Percentiles rank a stretch among this genome's conserved stretches.
These are phyloP conservation scores for Pammene fasciana DNA, from an alignment of 2,888 invertebrate genomes.

Conservation along the genomic window DNA sequence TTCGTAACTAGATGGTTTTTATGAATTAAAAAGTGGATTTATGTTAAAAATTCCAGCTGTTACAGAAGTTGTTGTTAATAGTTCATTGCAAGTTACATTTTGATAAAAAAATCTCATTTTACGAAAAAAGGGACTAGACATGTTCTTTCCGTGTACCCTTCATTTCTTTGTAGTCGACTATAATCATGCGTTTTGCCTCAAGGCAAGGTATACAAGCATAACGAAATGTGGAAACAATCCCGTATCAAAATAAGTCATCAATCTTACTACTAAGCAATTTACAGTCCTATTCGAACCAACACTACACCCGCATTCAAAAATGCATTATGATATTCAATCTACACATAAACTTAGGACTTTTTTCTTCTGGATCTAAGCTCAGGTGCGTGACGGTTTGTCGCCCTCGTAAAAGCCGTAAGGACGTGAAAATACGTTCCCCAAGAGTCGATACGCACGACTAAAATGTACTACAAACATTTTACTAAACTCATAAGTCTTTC, in stretches of 20 bases:
- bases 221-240: constrained; percentile 14
- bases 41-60: too few species aligned
- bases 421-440: constrained; percentile 38
- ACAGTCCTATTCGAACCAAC: constrained; percentile 26
- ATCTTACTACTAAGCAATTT: constrained; percentile 27
- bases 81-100: too few species aligned
- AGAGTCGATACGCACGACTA: constrained; percentile 33
- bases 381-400: constrained; percentile 37
- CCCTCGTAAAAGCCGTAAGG: constrained; percentile 35
- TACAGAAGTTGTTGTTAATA: too few species aligned
- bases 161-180: too few species aligned
- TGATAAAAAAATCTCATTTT: too few species aligned
- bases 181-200: too few species aligned
- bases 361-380: constrained; percentile 1
- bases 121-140: too few species aligned
- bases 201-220: neutral
- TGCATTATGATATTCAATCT: neutral
- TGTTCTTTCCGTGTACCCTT: too few species aligned
- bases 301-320: constrained; percentile 12
- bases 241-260: constrained; percentile 25
- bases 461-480: constrained; percentile 5
- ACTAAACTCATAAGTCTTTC: constrained; percentile 13
- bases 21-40: too few species aligned
- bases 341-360: neutral
- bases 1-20: too few species aligned